A percentile compares a stretch with the other conserved stretches of the same genome.
Evolutionary conservation across 1,140 invertebrate species (phyloP).

Genomic region (Drosophila gunungcola): DNA sequence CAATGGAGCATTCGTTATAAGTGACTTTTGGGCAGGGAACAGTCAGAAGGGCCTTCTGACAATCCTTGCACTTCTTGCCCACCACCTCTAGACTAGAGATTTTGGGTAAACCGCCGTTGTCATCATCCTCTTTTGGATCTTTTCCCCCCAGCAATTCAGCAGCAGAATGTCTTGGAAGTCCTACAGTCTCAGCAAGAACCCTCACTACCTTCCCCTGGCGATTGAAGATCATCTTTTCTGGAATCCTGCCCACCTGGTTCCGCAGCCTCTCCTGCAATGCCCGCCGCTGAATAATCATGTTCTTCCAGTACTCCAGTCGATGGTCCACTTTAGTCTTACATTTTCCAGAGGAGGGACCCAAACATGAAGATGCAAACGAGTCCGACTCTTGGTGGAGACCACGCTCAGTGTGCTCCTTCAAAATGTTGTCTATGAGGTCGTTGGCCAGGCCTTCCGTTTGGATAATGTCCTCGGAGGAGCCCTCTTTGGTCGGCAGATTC

Average conservation of each 20-base stretch:
- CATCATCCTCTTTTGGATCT: neutral
- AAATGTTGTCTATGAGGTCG: conserved; percentile 39
- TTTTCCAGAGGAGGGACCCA: neutral
- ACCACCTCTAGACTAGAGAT: conserved; percentile 2
- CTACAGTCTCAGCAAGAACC: neutral
- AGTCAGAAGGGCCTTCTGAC: neutral
- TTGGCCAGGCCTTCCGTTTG: conserved; percentile 18
- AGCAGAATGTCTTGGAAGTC: neutral
- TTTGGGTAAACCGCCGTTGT: neutral
- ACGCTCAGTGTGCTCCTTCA: conserved; percentile 7
- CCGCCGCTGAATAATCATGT: conserved; percentile 47
- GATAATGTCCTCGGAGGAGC: neutral
- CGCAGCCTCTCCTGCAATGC: conserved; percentile 34
- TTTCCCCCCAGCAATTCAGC: neutral
- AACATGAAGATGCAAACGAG: neutral
- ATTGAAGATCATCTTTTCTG: conserved; percentile 35
- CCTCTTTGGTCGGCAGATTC: neutral
- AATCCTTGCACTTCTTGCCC: neutral
- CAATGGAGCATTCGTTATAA: neutral
- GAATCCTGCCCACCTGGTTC: conserved; percentile 13
- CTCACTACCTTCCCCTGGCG: neutral
- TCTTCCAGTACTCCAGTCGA: conserved; percentile 72
- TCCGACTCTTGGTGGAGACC: conserved; percentile 11
- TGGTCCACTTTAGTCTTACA: conserved; percentile 41
- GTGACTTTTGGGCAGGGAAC: neutral